Evolutionary conservation across 2,888 invertebrate genomes (phyloP), one percentile per base, ranked within the genome.

Genomic region (Callimorpha dominula): DNA sequence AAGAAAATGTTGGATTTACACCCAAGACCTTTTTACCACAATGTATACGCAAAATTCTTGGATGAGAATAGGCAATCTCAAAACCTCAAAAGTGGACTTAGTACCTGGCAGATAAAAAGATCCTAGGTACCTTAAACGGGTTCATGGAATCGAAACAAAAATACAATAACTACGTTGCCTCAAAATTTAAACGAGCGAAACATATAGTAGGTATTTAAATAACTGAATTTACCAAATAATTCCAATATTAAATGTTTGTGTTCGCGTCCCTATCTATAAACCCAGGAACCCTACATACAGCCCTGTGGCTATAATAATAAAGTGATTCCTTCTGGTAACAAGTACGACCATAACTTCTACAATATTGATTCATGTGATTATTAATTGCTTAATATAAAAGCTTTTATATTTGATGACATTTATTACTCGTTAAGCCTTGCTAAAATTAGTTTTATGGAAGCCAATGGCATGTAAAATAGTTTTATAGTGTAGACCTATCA

Each of bases 341-440:
- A 88, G 86, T 85, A 78, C 78, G 72, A 40, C 77, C 71, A 85
- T 88, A 87, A 88, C 86, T 87, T 80, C 20, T 79, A 74, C 75
- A 75, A 72, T 80, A 84, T 85, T 87, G 86, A 88, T 88, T 87
- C 81, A 86, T 86, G 82, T 76, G 81, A 83, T 83, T 86, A 84
- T 83, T 88, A 83, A 83, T 81, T 83, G 76, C 75, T 65, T 63
- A 49, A 42, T 68, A 70, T 78, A 82, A 74, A 77, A 65, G 76
- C 14, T 63, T 76, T 76, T 71, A 73, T 76, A 72, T 75, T 76
- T 77, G 69, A 72, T 20, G 54, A 67, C 69, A 67, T 71, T 64
- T 73, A 75, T 75, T 63, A 69, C 17, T 54, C n/a, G 60, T 65
- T 43, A 43, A 17, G 12, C 50, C 60, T 52, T 15, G 14, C 40